phyloP scores from a whole-genome alignment of 2,888 invertebrate species.

The Trypoxylon attenuatum region DNA sequence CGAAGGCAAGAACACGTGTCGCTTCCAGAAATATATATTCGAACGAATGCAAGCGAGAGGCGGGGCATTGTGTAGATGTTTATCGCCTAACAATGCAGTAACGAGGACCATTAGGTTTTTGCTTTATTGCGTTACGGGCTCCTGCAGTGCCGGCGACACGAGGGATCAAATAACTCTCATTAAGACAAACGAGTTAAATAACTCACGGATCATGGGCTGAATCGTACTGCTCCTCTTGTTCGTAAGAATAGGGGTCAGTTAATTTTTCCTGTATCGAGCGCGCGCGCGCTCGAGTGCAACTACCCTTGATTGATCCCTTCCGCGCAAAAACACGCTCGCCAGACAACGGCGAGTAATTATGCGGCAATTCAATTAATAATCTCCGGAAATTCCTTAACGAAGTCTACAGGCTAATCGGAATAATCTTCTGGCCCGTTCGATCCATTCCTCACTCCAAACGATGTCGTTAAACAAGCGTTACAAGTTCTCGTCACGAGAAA shows the following conservation, averaged over 20 bases:
- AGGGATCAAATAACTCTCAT: conserved; percentile 59
- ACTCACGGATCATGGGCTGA: conserved; percentile 35
- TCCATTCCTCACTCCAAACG: conserved; percentile 5
- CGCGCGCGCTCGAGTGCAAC: not conserved
- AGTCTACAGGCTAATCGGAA: not conserved
- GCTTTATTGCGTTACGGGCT: conserved; percentile 55
- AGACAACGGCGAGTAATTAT: conserved; percentile 10
- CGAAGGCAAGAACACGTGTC: conserved; percentile 44
- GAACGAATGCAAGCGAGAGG: conserved; percentile 24
- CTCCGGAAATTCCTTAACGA: not conserved
- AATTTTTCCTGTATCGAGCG: conserved; percentile 26
- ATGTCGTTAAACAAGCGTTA: conserved; percentile 20
- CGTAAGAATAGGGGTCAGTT: conserved; percentile 4
- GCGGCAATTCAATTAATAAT: not conserved
- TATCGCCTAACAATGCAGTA: conserved; percentile 57
- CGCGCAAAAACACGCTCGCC: not conserved
- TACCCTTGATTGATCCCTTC: conserved; percentile 12
- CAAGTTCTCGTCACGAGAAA: not conserved
- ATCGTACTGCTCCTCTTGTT: not conserved
- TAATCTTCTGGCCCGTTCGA: not conserved
- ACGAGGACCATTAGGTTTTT: conserved; percentile 58
- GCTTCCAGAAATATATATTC: conserved; percentile 32
- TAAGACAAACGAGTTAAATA: conserved; percentile 57
- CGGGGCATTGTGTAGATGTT: conserved; percentile 47
- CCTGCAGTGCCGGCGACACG: conserved; percentile 50